These are phyloP conservation scores for Drosophila orena DNA, from an alignment of 1,140 invertebrate genomes.

Conservation along the genomic window DNA sequence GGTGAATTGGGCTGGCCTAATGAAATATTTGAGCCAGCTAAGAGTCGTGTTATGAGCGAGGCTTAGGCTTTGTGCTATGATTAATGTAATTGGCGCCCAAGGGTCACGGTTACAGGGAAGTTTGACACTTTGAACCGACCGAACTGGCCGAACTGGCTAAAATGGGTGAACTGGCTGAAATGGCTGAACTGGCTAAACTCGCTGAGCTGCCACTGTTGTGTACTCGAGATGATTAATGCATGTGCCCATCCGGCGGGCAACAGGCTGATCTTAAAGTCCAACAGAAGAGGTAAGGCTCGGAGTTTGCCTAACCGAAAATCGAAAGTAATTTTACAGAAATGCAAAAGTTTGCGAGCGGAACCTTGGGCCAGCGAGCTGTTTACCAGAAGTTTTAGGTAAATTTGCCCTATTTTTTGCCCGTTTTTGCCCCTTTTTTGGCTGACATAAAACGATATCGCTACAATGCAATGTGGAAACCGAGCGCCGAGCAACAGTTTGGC, in stretches of 20 bases:
- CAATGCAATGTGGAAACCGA: constrained; percentile 40
- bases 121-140: constrained; percentile 52
- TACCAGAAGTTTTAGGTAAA: constrained; percentile 76
- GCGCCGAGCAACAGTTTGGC: constrained; percentile 72
- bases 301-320: constrained; percentile 29
- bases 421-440: constrained; percentile 17
- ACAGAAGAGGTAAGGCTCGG: constrained; percentile 5
- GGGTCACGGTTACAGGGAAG: constrained; percentile 26
- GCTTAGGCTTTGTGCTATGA: constrained; percentile 59
- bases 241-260: constrained; percentile 12
- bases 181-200: background rate
- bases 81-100: constrained; percentile 75
- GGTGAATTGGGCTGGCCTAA: constrained; percentile 29
- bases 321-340: constrained; percentile 45
- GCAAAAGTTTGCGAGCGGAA: constrained; percentile 18
- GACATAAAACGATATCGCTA: constrained; percentile 54
- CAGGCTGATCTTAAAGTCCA: constrained; percentile 29
- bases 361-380: constrained; percentile 40
- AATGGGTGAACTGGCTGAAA: too few relatives aligned
- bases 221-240: constrained; percentile 72
- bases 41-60: constrained; percentile 54
- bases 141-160: constrained; percentile 5
- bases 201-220: constrained; percentile 16
- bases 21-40: constrained; percentile 64
- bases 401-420: constrained; percentile 38